Evolutionary conservation across 1,140 invertebrate species (phyloP).

Genomic region (Campoletis sonorensis): DNA sequence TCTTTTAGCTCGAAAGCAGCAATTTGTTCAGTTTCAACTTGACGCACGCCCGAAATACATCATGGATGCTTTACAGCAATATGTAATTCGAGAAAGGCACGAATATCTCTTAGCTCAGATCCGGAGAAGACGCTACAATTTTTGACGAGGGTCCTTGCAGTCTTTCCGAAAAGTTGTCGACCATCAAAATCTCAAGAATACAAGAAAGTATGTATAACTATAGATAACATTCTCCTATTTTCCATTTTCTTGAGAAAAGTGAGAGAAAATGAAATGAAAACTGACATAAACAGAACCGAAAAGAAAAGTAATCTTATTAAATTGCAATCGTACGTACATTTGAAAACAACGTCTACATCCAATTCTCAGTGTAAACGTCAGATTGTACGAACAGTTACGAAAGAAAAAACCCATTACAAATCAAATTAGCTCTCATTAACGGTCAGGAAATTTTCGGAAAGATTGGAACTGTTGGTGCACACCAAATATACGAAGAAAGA

Average conservation of each 20-base stretch:
- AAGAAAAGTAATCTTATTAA: too few relatives aligned
- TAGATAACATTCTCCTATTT: neutral
- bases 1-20: conserved; percentile 47
- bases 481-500: neutral
- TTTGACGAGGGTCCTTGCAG: conserved; percentile 50
- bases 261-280: neutral
- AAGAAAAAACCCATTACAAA: too few relatives aligned
- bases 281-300: too few relatives aligned
- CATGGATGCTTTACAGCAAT: conserved; percentile 59
- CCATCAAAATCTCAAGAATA: neutral
- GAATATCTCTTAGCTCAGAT: conserved; percentile 18
- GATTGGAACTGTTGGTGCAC: neutral
- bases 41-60: conserved; percentile 61
- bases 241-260: neutral
- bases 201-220: neutral
- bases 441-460: neutral
- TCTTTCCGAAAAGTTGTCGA: conserved; percentile 30
- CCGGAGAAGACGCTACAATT: conserved; percentile 46
- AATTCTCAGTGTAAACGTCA: too few relatives aligned
- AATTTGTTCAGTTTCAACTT: conserved; percentile 72
- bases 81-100: conserved; percentile 63
- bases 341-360: too few relatives aligned
- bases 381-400: too few relatives aligned
- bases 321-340: too few relatives aligned
- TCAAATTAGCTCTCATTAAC: too few relatives aligned